A percentile compares a stretch with the other conserved stretches of the same genome.
Conservation (phyloP, 37 sponge, comb jelly and placozoan species). For the Beroe forskalii region DNA sequence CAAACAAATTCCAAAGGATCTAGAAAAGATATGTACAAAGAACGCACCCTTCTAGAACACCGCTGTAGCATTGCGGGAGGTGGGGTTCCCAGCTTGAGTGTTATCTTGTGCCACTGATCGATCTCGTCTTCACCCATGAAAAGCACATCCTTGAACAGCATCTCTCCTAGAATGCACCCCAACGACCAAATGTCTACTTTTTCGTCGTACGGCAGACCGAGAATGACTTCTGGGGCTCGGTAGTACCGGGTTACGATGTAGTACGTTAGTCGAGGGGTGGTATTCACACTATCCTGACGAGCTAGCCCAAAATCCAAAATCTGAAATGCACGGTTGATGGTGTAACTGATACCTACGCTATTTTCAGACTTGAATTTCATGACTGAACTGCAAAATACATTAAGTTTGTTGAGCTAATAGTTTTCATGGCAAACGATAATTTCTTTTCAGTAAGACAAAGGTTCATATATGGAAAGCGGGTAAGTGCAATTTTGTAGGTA, state of each 20-base stretch:
- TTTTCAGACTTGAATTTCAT: too few species aligned
- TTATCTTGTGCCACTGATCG: conserved; percentile 47
- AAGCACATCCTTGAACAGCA: conserved; percentile 28
- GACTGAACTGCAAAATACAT: too few species aligned
- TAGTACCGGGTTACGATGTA: conserved; percentile 28
- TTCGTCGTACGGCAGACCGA: conserved; percentile 16
- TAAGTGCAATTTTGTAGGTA: too few species aligned
- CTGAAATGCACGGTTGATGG: neutral
- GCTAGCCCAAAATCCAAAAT: conserved; percentile 56
- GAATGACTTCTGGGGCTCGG: conserved; percentile 62
- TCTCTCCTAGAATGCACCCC: conserved; percentile 54
- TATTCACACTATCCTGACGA: neutral
- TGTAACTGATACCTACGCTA: too few species aligned
- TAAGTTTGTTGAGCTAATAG: too few species aligned
- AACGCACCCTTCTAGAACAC: conserved; percentile 37
- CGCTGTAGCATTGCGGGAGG: conserved; percentile 30
- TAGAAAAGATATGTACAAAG: neutral
- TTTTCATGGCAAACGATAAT: too few species aligned
- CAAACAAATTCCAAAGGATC: too few species aligned
- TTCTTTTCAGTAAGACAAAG: too few species aligned
- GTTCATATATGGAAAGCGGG: too few species aligned
- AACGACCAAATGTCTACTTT: conserved; percentile 56
- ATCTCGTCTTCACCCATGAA: conserved; percentile 44
- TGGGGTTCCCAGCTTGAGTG: neutral
- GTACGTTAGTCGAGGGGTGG: conserved; percentile 7